Percentiles rank a stretch among this genome's conserved stretches.
Conservation (phyloP, 1,140 invertebrate genomes). For the Asobara japonica region DNA sequence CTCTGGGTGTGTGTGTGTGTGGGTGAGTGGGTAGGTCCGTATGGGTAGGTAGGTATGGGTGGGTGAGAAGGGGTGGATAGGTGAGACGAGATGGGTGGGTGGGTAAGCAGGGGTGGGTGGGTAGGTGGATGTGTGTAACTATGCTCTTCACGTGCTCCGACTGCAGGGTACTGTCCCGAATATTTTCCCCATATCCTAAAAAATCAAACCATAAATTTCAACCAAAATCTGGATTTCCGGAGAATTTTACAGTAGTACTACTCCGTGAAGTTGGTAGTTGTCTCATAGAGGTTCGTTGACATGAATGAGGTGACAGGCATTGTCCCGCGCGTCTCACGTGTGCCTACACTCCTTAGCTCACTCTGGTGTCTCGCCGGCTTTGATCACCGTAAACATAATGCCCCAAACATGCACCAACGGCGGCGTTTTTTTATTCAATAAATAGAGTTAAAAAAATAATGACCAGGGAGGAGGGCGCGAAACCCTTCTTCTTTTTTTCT, state of each 20-base stretch:
- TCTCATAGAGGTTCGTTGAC: conserved; percentile 48
- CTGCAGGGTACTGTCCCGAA: too few species aligned
- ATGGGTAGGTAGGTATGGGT: too few species aligned
- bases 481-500: not conserved
- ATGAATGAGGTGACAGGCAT: conserved; percentile 63
- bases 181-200: too few species aligned
- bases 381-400: conserved; percentile 12
- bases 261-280: conserved; percentile 53
- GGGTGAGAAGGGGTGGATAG: too few species aligned
- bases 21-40: too few species aligned
- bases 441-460: conserved; percentile 3
- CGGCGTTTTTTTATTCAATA: conserved; percentile 24
- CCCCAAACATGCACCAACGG: conserved; percentile 38
- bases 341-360: conserved; percentile 31
- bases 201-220: too few species aligned
- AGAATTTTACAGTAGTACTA: conserved; percentile 1
- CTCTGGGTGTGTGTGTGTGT: too few species aligned
- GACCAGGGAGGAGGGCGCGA: not conserved
- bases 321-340: conserved; percentile 55
- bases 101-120: too few species aligned
- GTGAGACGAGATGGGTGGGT: too few species aligned
- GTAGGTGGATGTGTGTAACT: too few species aligned
- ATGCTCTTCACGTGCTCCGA: too few species aligned
- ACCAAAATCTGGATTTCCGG: too few species aligned
- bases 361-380: conserved; percentile 35